Evolutionary conservation across 2,797 vertebrate species (phyloP).

Genomic region (Coendou prehensilis): DNA sequence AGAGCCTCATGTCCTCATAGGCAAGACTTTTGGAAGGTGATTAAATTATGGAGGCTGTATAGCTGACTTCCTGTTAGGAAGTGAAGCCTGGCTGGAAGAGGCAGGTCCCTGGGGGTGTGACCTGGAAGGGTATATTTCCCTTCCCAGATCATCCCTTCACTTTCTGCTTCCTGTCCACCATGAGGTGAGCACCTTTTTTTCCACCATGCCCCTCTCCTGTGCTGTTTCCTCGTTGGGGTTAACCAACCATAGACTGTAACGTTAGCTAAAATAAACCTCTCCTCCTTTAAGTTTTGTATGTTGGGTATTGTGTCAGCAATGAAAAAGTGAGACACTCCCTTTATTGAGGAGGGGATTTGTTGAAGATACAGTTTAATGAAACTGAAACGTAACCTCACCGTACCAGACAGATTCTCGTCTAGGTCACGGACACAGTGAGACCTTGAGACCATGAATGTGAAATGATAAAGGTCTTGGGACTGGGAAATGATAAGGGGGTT

Average conservation of each 20-base stretch:
- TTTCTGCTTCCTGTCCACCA: background rate
- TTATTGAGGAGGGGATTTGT: background rate
- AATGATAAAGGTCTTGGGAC: background rate
- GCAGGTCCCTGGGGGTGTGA: background rate
- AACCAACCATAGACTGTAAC: background rate
- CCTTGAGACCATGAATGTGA: background rate
- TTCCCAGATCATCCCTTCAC: background rate
- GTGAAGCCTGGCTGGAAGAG: background rate
- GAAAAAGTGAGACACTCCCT: background rate
- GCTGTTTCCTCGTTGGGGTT: background rate
- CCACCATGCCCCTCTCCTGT: background rate
- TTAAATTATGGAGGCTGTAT: background rate
- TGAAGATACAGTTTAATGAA: background rate
- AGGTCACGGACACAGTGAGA: background rate
- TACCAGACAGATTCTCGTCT: background rate
- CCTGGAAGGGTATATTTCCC: background rate
- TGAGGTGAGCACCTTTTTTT: background rate
- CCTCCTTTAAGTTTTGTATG: background rate
- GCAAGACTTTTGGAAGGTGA: background rate
- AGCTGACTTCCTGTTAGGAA: background rate
- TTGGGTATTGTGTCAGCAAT: background rate
- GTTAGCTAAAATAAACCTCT: background rate
- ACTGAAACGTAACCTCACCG: background rate
- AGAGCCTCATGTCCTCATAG: background rate
- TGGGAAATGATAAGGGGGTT: background rate